Evolutionary conservation across 2,888 invertebrate genomes (phyloP), one percentile per base, ranked within the genome.

Genomic region (Ceriagrion tenellum): DNA sequence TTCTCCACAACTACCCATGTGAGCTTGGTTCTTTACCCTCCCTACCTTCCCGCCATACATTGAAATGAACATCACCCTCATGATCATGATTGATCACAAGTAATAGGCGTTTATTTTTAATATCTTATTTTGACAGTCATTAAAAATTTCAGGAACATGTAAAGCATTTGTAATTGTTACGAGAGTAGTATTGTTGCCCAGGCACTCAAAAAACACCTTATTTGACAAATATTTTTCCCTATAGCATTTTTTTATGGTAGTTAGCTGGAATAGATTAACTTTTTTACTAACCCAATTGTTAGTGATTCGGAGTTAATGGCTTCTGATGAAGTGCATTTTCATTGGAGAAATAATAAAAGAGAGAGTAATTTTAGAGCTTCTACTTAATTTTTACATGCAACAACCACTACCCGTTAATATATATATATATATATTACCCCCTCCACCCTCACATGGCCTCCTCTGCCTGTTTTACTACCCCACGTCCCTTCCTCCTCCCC

Each of bases 311-410:
- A 93, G 69, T 93, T 93, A 18, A 93, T 69, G 93, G 63, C 93
- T 93, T 69, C 69, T 47, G 20, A n/a, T 74, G 23, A 93, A 93
- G 93, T 74, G 93, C 93, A 93, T 93, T 93, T 93, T 93, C 93
- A 69, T 63, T 69, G 26, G 63, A 93, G 69, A 69, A 93, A 74
- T 63, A 69, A 89, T 74, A 74, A 55, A 59, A 91, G 35, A 47
- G 69, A 93, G 93, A 74, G 93, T 93, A 93, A 93, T 69, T 35
- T 63, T 93, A 93, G 93, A 56, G 93, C 93, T 93, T 93, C 47
- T 74, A 93, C 47, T 93, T 93, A 93, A 69, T 69, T 93, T 93
- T 93, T 63, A 93, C 93, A n/a, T 74, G 93, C 93, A 93, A 93
- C 69, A 93, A 69, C 69, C 93, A 93, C 93, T 69, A 16, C 47